These are phyloP conservation scores for Ceratina australensis DNA, from an alignment of 1,140 invertebrate species.

Conservation along the genomic window DNA sequence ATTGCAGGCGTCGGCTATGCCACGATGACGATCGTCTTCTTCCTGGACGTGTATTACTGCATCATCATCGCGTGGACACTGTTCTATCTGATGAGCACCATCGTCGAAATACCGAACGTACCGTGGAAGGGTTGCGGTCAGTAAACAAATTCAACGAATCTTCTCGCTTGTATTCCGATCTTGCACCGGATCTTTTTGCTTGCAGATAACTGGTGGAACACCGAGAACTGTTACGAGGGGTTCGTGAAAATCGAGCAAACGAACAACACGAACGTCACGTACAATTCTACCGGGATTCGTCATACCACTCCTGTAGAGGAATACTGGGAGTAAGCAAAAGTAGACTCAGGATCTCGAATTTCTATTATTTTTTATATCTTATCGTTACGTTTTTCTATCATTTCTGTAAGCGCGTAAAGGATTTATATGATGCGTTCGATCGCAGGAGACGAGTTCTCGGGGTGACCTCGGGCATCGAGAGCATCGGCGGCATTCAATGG, in stretches of 20 bases:
- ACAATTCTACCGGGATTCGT: conserved; percentile 15
- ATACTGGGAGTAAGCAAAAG: conserved; percentile 83
- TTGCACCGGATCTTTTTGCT: conserved; percentile 12
- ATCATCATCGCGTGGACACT: conserved; percentile 84
- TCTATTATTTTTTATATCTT: too few species aligned
- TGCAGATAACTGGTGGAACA: conserved; percentile 83
- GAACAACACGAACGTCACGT: background rate
- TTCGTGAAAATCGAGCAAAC: conserved; percentile 29
- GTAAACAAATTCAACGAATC: conserved; percentile 34
- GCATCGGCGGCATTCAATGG: conserved; percentile 85
- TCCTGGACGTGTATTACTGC: conserved; percentile 84
- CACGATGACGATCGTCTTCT: conserved; percentile 85
- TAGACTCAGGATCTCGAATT: too few species aligned
- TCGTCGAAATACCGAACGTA: conserved; percentile 77
- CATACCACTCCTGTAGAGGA: conserved; percentile 82
- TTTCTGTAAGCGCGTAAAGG: too few species aligned
- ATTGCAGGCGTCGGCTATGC: conserved; percentile 84
- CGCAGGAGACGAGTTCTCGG: conserved; percentile 80
- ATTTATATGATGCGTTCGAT: too few species aligned
- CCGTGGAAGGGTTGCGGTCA: conserved; percentile 83
- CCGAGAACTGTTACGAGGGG: conserved; percentile 75
- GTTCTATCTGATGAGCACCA: conserved; percentile 82
- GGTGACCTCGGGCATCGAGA: conserved; percentile 82
- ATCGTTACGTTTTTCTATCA: too few species aligned
- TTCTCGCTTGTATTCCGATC: too few species aligned